Evolutionary conservation across 2,113 vertebrate genomes (phyloP), one percentile per base, ranked within the genome.

Genomic region (Capreolus pygargus): DNA sequence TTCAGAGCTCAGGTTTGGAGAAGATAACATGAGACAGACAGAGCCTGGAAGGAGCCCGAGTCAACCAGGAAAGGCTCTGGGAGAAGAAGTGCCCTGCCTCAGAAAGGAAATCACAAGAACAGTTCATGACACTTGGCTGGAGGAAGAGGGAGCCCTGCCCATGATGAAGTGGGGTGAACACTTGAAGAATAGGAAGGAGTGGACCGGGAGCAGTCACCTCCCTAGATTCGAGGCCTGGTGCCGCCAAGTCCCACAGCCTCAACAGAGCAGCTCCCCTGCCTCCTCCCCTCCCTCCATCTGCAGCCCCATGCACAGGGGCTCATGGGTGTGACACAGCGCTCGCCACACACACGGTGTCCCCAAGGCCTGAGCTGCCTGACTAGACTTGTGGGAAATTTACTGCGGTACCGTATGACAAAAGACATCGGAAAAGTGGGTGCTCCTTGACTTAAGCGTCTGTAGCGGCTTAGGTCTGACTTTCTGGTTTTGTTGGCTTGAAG

Each of bases 401-500:
- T 28, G 7, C 43, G 23, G 39, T 50, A n/a, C 52, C 43, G 82
- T 30, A 74, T 10, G 43, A 91, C 33, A 64, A 52, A 93, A 86
- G 83, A 79, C 74, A 90, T 87, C 17, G 64, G 55, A 76, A 95
- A 86, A 96, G 54, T 55, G 16, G 67, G 91, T 36, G 23, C 43
- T 60, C 85, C 70, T 81, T 58, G 89, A 90, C 79, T 85, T 61
- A 78, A 60, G 14, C 7, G 5, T 88, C 81, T 70, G 9, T 8
- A 90, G 11, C 43, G 39, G 52, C 91, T 88, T 90, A 43, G 19
- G 52, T 47, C 50, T 94, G 70, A 39, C 70, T 91, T 94, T 93
- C 81, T 96, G 84, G 39, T 85, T 97, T 88, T 88, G 50, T 86
- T 95, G 89, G 50, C 88, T 15, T 95, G 84, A 95, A 96, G 84